Base-by-base conservation (phyloP, 2,888 invertebrate genomes). In the Pheosia gnoma region DNA sequence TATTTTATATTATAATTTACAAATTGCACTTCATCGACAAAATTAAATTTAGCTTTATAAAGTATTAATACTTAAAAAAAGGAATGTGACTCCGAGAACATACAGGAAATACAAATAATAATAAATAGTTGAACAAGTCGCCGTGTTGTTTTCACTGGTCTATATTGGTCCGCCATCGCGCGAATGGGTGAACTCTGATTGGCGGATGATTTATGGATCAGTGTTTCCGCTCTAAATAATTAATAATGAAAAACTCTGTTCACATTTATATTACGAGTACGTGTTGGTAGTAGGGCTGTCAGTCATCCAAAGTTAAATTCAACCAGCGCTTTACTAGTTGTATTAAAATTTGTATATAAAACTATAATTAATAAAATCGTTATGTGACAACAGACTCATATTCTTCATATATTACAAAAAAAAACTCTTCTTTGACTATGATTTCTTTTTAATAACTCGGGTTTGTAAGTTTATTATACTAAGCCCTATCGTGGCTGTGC, bases 181-280 rank as follows among this genome's bases (percentile, higher is more conserved):
- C 11, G 41, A 56, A 41, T 56, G 56, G 37, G 41, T n/a, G 4
- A 11, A 41, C 51, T 41, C 10, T 52, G 70, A 74, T 74, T 57
- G 63, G 68, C 59, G 7, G 56, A 49, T 65, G 63, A 77, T 70
- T 72, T 72, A 72, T 68, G 61, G 60, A 56, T 62, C 55, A 60
- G 60, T 59, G 60, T 74, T 72, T 75, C 75, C 70, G 77, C 62
- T 72, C 63, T 59, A 13, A 60, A 70, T 74, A 70, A 75, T 75
- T 75, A 70, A 6, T 56, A 76, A 66, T 60, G 63, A 66, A 72
- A 75, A 75, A 74, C 56, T 41, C 3, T 39, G 39, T 8, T 37
- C 38, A 5, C 38, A 54, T 54, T 64, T 70, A 64, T 61, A 59
- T 52, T 62, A 61, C 65, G 60, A 56, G 58, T n/a, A 57, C 59